Conservation (phyloP, 2,113 vertebrate species). For the Connochaetes taurinus region DNA sequence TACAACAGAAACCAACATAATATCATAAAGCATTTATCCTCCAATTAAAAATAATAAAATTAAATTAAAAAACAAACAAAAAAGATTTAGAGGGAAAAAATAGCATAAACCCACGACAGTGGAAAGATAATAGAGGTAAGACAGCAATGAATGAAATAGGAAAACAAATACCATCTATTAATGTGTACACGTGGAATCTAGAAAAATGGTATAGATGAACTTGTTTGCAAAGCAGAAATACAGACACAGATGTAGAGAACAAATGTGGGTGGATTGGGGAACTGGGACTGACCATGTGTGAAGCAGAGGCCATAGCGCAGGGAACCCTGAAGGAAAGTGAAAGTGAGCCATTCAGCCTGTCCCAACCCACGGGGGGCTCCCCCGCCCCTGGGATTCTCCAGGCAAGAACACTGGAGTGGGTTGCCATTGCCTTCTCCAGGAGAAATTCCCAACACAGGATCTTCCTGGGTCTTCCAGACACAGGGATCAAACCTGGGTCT, state of each 20-base stretch:
- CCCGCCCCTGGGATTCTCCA: background rate
- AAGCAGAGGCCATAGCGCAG: background rate
- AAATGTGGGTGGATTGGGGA: rapidly evolving
- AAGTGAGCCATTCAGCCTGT: rapidly evolving
- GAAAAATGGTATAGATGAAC: background rate
- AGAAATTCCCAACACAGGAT: background rate
- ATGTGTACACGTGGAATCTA: background rate
- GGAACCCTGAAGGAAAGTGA: background rate
- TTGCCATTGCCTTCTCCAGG: background rate
- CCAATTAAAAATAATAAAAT: background rate
- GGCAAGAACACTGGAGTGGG: background rate
- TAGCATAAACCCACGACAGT: background rate
- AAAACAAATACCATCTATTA: background rate
- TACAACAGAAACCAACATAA: background rate
- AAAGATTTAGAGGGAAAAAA: background rate
- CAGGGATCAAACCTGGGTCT: background rate
- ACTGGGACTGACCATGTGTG: rapidly evolving
- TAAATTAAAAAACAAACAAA: background rate
- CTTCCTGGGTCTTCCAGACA: background rate
- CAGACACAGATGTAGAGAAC: background rate
- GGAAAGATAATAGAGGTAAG: background rate
- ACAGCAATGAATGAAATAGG: background rate
- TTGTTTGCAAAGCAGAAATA: background rate
- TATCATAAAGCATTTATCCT: background rate
- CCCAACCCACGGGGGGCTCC: background rate